Conservation (phyloP, 2,113 vertebrate genomes). For the Chionis minor region DNA sequence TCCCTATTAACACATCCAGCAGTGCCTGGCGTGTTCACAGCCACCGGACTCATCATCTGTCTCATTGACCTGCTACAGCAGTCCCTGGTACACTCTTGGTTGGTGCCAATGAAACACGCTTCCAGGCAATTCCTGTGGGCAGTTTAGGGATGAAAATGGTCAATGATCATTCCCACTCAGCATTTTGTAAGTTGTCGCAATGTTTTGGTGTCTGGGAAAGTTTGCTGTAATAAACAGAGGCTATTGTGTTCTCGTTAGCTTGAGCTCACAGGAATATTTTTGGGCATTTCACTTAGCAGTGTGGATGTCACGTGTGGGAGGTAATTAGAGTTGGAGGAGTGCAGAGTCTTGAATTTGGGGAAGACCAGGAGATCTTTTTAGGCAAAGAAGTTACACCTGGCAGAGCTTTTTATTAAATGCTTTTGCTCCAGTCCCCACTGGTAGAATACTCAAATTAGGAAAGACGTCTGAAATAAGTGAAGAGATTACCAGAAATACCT, state of each 20-base stretch:
- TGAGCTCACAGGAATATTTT: not conserved
- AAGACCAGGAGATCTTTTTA: not conserved
- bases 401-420: not conserved
- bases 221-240: not conserved
- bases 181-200: not conserved
- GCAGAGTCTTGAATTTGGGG: not conserved
- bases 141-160: not conserved
- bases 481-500: not conserved
- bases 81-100: not conserved
- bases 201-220: not conserved
- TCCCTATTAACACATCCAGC: not conserved
- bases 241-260: not conserved
- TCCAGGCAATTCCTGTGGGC: not conserved
- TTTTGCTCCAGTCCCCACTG: not conserved
- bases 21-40: not conserved
- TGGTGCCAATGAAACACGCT: not conserved
- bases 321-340: not conserved
- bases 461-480: not conserved
- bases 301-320: not conserved
- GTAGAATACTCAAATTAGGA: not conserved
- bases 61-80: not conserved
- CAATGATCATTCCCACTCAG: fast-evolving
- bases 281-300: not conserved
- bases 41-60: not conserved
- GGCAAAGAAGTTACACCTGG: not conserved